Conservation (phyloP, 2,113 vertebrate species). For the Tachuris rubrigastra region DNA sequence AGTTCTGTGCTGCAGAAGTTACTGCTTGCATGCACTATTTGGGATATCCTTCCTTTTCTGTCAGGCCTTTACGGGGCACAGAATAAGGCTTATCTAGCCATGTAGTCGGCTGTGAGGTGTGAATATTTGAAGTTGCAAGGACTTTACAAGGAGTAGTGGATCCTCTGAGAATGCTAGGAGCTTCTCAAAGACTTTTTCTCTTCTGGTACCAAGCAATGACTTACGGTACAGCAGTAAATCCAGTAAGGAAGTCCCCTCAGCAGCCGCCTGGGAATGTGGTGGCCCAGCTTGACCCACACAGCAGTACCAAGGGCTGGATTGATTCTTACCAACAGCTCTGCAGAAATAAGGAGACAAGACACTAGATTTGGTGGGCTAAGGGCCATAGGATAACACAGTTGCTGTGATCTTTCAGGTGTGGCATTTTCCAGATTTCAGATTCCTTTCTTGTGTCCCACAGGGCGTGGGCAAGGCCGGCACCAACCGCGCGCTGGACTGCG, state of each 20-base stretch:
- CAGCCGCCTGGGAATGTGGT: background rate
- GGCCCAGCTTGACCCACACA: background rate
- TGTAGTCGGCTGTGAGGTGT: background rate
- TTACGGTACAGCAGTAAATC: background rate
- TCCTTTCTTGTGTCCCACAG: conserved; percentile 62
- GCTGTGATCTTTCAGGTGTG: background rate
- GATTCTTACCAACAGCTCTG: background rate
- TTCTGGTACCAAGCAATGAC: background rate
- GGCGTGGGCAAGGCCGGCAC: conserved; percentile 87
- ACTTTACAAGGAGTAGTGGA: background rate
- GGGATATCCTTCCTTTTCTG: background rate
- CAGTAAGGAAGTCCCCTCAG: background rate
- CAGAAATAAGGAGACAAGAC: background rate
- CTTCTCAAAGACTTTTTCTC: background rate
- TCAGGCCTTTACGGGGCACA: background rate
- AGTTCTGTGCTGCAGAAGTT: background rate
- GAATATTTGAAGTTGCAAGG: background rate
- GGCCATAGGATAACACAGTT: background rate
- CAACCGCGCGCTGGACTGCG: conserved; percentile 87
- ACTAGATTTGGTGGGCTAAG: background rate
- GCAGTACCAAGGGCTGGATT: background rate
- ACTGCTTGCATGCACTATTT: background rate
- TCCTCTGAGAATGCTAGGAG: background rate
- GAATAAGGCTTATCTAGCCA: background rate
- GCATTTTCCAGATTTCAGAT: background rate